These are phyloP conservation scores for Nothobranchius kuhntae DNA, from an alignment of 2,113 vertebrate genomes.

Conservation along the genomic window DNA sequence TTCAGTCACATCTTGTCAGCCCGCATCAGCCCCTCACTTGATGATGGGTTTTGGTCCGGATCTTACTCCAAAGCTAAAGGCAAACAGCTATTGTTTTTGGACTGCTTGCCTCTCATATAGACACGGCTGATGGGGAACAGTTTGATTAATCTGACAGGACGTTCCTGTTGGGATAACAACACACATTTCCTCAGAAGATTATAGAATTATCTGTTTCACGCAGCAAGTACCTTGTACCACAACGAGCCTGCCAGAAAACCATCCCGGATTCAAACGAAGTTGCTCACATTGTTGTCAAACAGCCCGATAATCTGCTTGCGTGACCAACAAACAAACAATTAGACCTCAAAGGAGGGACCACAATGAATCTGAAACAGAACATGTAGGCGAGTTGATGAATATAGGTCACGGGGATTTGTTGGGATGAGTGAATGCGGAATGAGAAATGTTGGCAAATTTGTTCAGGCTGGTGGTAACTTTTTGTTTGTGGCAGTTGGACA, in stretches of 20 bases:
- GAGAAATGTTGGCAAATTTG: conserved; percentile 9
- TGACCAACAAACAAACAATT: conserved; percentile 48
- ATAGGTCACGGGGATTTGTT: conserved; percentile 18
- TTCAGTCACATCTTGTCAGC: conserved; percentile 57
- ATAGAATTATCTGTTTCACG: conserved; percentile 57
- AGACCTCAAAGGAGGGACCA: conserved; percentile 8
- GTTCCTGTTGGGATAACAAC: conserved; percentile 35
- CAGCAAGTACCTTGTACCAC: conserved; percentile 56
- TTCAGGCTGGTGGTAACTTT: conserved; percentile 13
- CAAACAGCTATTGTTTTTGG: conserved; percentile 53
- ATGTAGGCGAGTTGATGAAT: conserved; percentile 22
- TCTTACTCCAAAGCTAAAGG: conserved; percentile 44
- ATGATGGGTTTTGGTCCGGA: conserved; percentile 52
- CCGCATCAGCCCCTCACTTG: conserved; percentile 40
- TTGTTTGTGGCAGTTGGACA: conserved; percentile 2
- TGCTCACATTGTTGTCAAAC: conserved; percentile 36
- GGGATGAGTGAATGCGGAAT: not conserved
- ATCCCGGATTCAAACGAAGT: conserved; percentile 42
- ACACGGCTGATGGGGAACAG: conserved; percentile 34
- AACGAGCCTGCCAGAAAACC: conserved; percentile 36
- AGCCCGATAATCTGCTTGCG: conserved; percentile 33
- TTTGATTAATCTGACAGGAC: conserved; percentile 59
- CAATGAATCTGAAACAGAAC: conserved; percentile 13
- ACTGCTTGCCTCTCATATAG: conserved; percentile 25
- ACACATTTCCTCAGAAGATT: conserved; percentile 53